A percentile compares a stretch with the other conserved stretches of the same genome.
Conservation (phyloP, 1,140 invertebrate species). For the Berghia stephanieae region DNA sequence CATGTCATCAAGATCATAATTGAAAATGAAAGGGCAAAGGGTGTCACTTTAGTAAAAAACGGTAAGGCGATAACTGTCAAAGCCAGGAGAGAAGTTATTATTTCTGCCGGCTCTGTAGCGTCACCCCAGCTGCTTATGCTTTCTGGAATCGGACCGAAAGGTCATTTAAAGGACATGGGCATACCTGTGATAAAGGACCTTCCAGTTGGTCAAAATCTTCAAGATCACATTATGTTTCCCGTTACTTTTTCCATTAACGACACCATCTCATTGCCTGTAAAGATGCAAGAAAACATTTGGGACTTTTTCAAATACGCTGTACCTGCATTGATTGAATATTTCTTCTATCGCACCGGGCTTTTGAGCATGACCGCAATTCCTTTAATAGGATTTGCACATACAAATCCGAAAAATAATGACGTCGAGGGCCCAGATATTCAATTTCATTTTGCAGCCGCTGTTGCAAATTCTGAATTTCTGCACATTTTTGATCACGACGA, state of each 20-base stretch:
- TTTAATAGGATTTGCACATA: background rate
- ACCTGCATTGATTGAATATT: background rate
- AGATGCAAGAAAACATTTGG: too few relatives aligned
- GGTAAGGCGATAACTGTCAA: slow-evolving; percentile 69
- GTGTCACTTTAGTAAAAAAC: slow-evolving; percentile 59
- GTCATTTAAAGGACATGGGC: slow-evolving; percentile 34
- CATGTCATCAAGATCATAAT: slow-evolving; percentile 60
- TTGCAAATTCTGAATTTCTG: background rate
- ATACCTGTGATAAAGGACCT: slow-evolving; percentile 69
- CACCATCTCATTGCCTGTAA: background rate
- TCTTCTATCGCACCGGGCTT: background rate
- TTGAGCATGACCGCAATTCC: background rate
- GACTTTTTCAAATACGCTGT: too few relatives aligned
- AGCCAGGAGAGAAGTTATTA: slow-evolving; percentile 83
- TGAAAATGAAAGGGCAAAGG: slow-evolving; percentile 44
- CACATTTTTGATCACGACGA: too few relatives aligned
- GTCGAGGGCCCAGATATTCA: slow-evolving; percentile 1
- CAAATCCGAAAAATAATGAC: too few relatives aligned
- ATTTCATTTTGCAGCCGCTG: background rate
- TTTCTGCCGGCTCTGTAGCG: slow-evolving; percentile 82
- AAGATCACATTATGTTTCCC: slow-evolving; percentile 72
- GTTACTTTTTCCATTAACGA: background rate
- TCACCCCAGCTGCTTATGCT: slow-evolving; percentile 90
- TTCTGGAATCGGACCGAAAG: slow-evolving; percentile 82
- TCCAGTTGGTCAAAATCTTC: slow-evolving; percentile 86